These are phyloP conservation scores for Chunga burmeisteri DNA, from an alignment of 2,113 vertebrate species.

Conservation along the genomic window DNA sequence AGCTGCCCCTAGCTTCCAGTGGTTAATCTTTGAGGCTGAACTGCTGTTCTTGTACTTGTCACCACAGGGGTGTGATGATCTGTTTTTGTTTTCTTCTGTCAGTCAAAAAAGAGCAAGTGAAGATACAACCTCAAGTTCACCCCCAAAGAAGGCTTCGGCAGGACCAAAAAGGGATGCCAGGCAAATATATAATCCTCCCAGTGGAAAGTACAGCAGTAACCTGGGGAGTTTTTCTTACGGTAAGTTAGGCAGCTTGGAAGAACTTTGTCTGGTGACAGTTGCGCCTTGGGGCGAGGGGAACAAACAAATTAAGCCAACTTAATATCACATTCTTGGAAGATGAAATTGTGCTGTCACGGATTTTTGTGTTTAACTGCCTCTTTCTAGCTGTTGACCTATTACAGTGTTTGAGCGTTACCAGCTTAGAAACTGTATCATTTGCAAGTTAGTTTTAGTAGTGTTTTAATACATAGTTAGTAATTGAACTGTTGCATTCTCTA, in stretches of 20 bases:
- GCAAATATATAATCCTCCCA: slow-evolving; percentile 98
- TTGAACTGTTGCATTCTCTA: not conserved
- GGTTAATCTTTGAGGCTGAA: not conserved
- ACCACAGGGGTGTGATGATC: not conserved
- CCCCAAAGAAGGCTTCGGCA: slow-evolving; percentile 85
- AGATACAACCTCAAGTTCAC: slow-evolving; percentile 80
- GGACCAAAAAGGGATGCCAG: slow-evolving; percentile 92
- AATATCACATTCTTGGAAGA: not conserved
- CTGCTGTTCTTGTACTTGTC: not conserved
- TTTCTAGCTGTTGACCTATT: not conserved
- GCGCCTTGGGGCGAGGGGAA: not conserved
- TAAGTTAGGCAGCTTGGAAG: slow-evolving; percentile 73
- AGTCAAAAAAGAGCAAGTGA: slow-evolving; percentile 90
- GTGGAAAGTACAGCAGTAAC: slow-evolving; percentile 95
- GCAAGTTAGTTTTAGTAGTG: not conserved
- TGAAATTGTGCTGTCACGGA: not conserved
- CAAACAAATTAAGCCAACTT: not conserved
- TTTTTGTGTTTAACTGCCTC: not conserved
- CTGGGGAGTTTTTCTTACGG: slow-evolving; percentile 92
- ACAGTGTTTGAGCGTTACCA: not conserved
- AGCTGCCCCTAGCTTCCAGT: not conserved
- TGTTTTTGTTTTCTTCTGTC: slow-evolving; percentile 18
- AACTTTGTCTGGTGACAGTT: not conserved
- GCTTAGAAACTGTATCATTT: not conserved
- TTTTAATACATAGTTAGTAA: not conserved